Conservation (phyloP, 2,113 vertebrate species). For the Gymnorhina tibicen region DNA sequence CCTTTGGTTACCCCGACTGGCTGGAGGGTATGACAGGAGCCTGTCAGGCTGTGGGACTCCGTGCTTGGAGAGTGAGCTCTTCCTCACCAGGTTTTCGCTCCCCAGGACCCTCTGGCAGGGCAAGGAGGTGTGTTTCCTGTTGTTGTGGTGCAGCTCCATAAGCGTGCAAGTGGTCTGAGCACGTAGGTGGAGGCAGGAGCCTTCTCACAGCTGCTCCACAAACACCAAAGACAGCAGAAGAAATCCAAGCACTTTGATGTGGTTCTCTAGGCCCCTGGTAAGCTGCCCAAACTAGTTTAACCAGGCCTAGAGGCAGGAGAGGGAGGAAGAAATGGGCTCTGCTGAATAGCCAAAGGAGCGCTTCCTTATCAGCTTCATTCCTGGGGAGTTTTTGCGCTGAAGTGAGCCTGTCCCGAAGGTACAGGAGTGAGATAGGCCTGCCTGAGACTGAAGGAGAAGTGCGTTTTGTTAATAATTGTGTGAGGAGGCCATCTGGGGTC, state of each 20-base stretch:
- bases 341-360: not conserved
- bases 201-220: not conserved
- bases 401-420: not conserved
- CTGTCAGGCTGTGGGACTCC: accelerated
- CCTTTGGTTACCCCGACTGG: accelerated
- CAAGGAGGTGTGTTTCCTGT: accelerated
- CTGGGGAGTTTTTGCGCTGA: not conserved
- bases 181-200: not conserved
- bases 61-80: accelerated
- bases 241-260: not conserved
- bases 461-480: accelerated
- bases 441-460: not conserved
- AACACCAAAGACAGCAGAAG: not conserved
- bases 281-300: slow-evolving; percentile 30
- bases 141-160: not conserved
- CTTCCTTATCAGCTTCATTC: slow-evolving; percentile 32
- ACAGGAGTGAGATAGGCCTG: not conserved
- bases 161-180: accelerated
- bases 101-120: not conserved
- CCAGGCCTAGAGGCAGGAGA: not conserved
- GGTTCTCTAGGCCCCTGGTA: not conserved
- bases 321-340: not conserved
- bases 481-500: not conserved
- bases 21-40: accelerated
- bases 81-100: accelerated